Percentiles rank a stretch among this genome's conserved stretches.
phyloP scores from a whole-genome alignment of 2,113 vertebrate genomes.

The Beaufortia kweichowensis region DNA sequence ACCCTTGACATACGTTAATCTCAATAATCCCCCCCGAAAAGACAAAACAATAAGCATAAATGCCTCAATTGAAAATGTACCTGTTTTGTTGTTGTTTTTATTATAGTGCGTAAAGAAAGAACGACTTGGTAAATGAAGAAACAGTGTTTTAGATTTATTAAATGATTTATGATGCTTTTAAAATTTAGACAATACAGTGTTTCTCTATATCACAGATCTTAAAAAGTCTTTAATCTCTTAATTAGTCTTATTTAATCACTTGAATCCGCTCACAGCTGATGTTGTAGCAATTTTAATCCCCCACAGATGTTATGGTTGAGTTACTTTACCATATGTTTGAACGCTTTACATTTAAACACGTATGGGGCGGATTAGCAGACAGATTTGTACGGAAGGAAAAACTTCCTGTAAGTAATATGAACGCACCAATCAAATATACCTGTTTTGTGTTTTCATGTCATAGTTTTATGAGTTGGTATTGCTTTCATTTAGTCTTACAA shows the following conservation, averaged over 20 bases:
- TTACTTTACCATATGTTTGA: conserved; percentile 56
- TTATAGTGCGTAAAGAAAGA: too few species aligned
- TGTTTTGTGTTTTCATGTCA: conserved; percentile 1
- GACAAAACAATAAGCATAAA: not conserved
- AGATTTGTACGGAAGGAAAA: conserved; percentile 57
- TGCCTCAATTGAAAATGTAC: not conserved
- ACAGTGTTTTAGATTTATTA: not conserved
- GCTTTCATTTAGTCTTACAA: not conserved
- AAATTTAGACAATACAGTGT: not conserved
- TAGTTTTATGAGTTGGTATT: not conserved
- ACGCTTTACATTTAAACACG: conserved; percentile 46
- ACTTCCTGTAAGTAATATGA: conserved; percentile 36
- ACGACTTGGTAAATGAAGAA: not conserved
- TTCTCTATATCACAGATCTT: conserved; percentile 18
- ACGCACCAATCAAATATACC: conserved; percentile 4
- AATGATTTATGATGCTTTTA: conserved; percentile 13
- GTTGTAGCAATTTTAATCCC: conserved; percentile 50
- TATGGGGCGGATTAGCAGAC: conserved; percentile 50
- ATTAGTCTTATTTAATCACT: conserved; percentile 53
- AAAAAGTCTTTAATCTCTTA: conserved; percentile 55
- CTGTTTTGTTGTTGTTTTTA: too few species aligned
- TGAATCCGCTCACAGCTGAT: conserved; percentile 52
- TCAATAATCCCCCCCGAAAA: not conserved
- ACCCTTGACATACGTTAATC: conserved; percentile 18
- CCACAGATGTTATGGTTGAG: conserved; percentile 60